Base-by-base conservation (phyloP, 2,797 vertebrate species). In the Epinephelus coioides region DNA sequence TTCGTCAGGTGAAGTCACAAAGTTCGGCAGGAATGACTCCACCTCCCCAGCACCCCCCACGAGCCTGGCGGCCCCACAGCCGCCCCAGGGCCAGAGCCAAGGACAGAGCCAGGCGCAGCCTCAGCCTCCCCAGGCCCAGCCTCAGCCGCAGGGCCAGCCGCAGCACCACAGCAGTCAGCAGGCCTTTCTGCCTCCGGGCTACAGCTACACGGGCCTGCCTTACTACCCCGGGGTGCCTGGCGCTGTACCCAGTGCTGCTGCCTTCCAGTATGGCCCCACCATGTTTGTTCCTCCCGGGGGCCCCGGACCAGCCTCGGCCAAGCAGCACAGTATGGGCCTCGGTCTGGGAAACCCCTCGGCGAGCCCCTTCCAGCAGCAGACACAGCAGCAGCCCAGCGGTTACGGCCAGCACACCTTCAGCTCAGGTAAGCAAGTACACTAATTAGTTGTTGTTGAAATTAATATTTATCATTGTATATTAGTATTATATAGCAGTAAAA, bases 141-240 rank as follows among this genome's bases (percentile, higher is more conserved):
- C 97, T 44, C 95, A 97, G 9, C 94, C 96, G 0, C 97, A 98
- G 94, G 95, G 95, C 68, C 98, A 94, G 77, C 92, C 92, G 0
- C 93, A 96, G 67, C 98, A 98, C 88, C 98, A 98, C 84, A 96
- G 95, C 1, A 96, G 96, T 78, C 98, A 99, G 91, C 98, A 98
- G 94, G 96, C 97, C 84, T 99, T 98, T 91, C 95, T 99, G 85
- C 98, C 98, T 2, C 97, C 97, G 0, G 98, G 97, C 72, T 99
- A 99, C 94, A 98, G 97, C 94, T 99, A 99, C 94, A 96, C 98
- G 0, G 97, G 98, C 67, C 93, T 99, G 84, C 97, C 98, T 77
- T 99, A 99, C 79, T 99, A 98, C 1, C 93, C 97, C 0, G 96
- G 97, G 4, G 77, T 97, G 87, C 96, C 97, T 0, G 96, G 97